These are phyloP conservation scores for Aplysina aerophoba DNA, from an alignment of 37 sponge, comb jelly and placozoan species.

Conservation along the genomic window DNA sequence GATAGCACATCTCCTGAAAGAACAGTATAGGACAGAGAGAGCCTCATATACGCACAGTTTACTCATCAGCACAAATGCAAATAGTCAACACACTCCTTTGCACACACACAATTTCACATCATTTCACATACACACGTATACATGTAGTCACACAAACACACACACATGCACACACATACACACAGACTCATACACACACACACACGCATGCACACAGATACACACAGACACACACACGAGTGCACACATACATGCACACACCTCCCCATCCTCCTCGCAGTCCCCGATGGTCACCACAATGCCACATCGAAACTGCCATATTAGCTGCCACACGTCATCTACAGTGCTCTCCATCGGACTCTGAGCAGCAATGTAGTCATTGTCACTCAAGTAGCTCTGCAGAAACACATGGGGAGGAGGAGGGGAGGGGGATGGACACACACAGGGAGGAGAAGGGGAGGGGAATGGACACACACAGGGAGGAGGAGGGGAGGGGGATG, in stretches of 20 bases:
- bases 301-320: slow-evolving; percentile 32
- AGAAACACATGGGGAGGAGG: too few relatives aligned
- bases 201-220: slow-evolving; percentile 14
- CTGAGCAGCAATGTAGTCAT: slow-evolving; percentile 45
- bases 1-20: not conserved
- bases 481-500: too few relatives aligned
- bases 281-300: slow-evolving; percentile 15
- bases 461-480: too few relatives aligned
- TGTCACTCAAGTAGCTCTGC: slow-evolving; percentile 30
- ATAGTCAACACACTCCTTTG: not conserved
- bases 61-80: not conserved
- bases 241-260: not conserved
- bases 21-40: not conserved
- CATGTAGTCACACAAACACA: slow-evolving; percentile 7
- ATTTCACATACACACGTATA: not conserved
- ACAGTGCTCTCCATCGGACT: slow-evolving; percentile 35
- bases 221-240: slow-evolving; percentile 10
- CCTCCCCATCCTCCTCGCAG: not conserved
- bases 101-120: not conserved
- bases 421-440: not conserved
- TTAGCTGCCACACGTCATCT: slow-evolving; percentile 42
- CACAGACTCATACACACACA: slow-evolving; percentile 7
- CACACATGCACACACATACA: slow-evolving; percentile 24
- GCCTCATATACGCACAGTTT: not conserved
- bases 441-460: not conserved